Evolutionary conservation across 2,113 vertebrate genomes (phyloP).

Genomic region (Pholis gunnellus): DNA sequence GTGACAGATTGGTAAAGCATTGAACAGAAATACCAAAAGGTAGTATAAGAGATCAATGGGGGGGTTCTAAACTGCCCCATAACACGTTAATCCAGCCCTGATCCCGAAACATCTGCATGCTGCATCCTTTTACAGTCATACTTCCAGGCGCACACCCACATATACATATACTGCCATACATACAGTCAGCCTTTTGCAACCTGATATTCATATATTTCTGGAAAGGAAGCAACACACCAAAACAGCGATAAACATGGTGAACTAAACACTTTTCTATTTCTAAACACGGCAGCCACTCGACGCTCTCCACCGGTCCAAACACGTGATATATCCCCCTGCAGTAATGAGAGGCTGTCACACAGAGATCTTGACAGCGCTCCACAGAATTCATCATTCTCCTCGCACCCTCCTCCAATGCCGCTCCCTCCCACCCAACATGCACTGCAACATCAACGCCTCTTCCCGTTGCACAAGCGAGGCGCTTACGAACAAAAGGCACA

Average conservation of each 20-base stretch:
- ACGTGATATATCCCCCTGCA: conserved; percentile 22
- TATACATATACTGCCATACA: no score
- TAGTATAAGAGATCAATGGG: no score
- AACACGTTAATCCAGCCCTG: not conserved
- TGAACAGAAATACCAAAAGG: no score
- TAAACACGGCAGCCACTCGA: not conserved
- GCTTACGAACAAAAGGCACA: not conserved
- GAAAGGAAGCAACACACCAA: not conserved
- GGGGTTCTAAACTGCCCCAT: no score
- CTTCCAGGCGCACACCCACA: not conserved
- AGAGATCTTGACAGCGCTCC: conserved; percentile 35
- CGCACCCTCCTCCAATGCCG: conserved; percentile 29
- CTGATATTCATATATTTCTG: not conserved
- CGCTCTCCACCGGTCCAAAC: conserved; percentile 9
- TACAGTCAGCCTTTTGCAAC: not conserved
- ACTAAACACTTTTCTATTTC: not conserved
- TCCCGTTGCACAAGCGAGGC: not conserved
- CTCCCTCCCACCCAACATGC: conserved; percentile 17
- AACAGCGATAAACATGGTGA: not conserved
- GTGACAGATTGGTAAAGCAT: no score
- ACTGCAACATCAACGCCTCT: conserved; percentile 5
- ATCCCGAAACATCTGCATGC: not conserved
- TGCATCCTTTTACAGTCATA: not conserved
- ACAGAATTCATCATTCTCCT: conserved; percentile 40
- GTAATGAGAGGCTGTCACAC: conserved; percentile 43